A percentile compares a stretch with the other conserved stretches of the same genome.
These are phyloP conservation scores for Zosterops pallidus DNA, from an alignment of 2,113 vertebrate species.

Conservation along the genomic window DNA sequence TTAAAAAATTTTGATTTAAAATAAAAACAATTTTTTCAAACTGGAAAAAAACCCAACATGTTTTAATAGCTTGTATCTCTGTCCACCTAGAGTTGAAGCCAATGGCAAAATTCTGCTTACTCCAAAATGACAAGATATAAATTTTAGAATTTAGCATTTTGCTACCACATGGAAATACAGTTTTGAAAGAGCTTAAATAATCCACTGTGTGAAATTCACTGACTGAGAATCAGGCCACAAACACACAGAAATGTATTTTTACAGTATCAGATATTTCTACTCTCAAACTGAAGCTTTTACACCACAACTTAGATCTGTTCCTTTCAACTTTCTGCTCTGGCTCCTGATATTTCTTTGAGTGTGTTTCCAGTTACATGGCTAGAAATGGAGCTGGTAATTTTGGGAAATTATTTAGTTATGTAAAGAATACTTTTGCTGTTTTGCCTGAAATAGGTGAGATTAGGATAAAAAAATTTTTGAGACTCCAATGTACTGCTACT, in stretches of 20 bases:
- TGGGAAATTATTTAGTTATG: not conserved
- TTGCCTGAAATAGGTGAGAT: not conserved
- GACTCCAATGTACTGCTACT: not conserved
- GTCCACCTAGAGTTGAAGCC: not conserved
- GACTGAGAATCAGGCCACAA: not conserved
- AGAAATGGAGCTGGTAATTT: not conserved
- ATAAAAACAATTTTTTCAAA: not conserved
- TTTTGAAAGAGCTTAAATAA: not conserved
- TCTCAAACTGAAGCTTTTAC: not conserved
- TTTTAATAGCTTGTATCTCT: not conserved
- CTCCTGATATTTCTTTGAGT: not conserved
- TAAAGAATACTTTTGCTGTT: not conserved
- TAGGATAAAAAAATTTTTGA: slow-evolving; percentile 36
- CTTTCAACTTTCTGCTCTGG: not conserved
- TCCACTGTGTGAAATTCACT: not conserved
- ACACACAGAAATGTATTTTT: not conserved
- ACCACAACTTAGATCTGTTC: not conserved
- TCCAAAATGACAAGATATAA: not conserved
- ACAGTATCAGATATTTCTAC: not conserved
- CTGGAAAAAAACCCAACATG: not conserved
- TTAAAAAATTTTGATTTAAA: not conserved
- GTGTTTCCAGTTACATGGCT: not conserved
- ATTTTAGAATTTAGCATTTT: not conserved
- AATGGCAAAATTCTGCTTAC: not conserved
- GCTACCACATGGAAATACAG: not conserved